These are phyloP conservation scores for Nycticebus coucang DNA, from an alignment of 2,113 vertebrate genomes.

Conservation along the genomic window DNA sequence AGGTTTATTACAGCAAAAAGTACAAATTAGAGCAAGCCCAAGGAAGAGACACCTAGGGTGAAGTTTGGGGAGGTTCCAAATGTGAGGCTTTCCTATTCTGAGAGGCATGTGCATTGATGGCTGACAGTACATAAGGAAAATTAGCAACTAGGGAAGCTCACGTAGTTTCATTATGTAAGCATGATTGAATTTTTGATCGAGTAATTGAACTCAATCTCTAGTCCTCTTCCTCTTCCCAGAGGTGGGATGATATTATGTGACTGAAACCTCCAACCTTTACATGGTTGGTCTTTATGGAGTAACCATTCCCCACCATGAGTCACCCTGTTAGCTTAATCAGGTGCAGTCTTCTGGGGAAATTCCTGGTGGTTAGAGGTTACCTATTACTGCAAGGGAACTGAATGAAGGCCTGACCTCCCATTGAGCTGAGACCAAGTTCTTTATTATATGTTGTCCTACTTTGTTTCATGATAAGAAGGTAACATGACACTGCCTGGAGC, in stretches of 20 bases:
- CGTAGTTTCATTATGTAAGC: not conserved
- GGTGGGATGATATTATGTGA: not conserved
- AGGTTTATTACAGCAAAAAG: constrained; percentile 10
- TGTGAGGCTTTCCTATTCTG: not conserved
- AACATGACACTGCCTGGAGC: not conserved
- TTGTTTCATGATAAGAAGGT: constrained; percentile 21
- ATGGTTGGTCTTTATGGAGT: not conserved
- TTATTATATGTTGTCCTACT: not conserved
- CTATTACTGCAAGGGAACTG: not conserved
- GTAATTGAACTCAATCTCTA: not conserved
- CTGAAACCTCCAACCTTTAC: not conserved
- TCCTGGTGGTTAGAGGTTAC: not conserved
- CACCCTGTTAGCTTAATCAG: not conserved
- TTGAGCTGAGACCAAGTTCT: not conserved
- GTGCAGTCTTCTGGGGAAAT: not conserved
- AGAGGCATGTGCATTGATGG: too few species aligned
- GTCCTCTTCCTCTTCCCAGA: not conserved
- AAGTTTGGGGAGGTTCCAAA: not conserved
- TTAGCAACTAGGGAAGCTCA: not conserved
- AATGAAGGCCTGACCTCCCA: not conserved
- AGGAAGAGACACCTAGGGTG: not conserved
- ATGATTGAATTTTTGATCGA: not conserved
- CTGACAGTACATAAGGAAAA: not conserved
- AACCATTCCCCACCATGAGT: not conserved
- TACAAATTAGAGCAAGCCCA: constrained; percentile 11